Conservation (phyloP, 2,797 vertebrate genomes). For the Vespertilio murinus region DNA sequence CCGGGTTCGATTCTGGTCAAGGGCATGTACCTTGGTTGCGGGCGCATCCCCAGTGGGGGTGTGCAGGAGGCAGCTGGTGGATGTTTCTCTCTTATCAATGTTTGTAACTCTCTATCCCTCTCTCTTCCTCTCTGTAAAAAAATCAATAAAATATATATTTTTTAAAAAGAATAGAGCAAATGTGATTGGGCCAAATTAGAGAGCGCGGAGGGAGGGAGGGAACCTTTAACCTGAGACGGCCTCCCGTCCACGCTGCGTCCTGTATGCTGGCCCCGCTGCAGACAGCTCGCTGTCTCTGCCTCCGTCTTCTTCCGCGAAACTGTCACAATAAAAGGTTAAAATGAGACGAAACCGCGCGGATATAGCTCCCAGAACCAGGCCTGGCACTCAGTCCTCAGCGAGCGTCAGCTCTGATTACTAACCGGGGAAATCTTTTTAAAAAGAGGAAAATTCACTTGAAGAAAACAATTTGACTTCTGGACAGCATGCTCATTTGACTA, state of each 20-base stretch:
- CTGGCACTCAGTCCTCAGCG: not conserved
- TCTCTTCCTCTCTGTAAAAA: no score
- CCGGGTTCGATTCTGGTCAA: no score
- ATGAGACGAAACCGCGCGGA: not conserved
- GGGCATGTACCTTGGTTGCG: no score
- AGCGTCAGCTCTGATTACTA: not conserved
- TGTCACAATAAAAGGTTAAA: not conserved
- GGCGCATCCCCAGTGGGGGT: no score
- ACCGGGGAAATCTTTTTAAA: not conserved
- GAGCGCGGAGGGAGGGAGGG: not conserved
- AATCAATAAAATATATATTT: no score
- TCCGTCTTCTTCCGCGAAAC: not conserved
- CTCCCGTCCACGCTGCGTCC: no score
- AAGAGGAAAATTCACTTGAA: not conserved
- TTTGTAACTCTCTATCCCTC: no score
- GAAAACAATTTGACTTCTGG: not conserved
- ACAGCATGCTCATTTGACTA: not conserved
- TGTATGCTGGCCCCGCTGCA: not conserved
- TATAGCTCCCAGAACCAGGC: not conserved
- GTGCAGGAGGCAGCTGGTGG: no score
- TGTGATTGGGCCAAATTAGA: not conserved
- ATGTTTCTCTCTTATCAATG: no score
- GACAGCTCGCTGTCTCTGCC: no score
- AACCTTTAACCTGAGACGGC: not conserved
- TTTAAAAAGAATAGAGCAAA: not conserved